These are phyloP conservation scores for Rhinella marina DNA, from an alignment of 2,797 vertebrate genomes.

Conservation along the genomic window DNA sequence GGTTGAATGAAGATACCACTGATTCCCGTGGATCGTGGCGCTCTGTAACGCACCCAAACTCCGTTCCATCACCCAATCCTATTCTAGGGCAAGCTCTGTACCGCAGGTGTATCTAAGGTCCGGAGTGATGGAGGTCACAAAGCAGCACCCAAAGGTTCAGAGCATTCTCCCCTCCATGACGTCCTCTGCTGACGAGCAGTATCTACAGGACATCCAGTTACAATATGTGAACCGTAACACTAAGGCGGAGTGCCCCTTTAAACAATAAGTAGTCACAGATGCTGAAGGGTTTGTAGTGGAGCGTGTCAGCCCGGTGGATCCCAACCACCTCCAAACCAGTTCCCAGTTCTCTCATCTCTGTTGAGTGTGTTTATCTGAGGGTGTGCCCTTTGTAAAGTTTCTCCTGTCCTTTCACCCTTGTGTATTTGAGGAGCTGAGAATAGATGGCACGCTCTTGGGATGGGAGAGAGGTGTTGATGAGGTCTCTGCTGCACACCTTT, in stretches of 20 bases:
- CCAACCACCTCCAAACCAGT: no score
- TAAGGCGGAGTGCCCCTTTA: not conserved
- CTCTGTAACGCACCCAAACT: no score
- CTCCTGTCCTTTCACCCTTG: not conserved
- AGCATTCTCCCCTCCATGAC: no score
- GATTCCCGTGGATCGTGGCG: no score
- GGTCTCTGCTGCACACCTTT: conserved; percentile 7
- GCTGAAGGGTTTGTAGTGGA: no score
- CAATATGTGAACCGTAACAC: not conserved
- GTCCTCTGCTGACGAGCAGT: no score
- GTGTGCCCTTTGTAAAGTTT: not conserved
- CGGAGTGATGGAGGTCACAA: no score
- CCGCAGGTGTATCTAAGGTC: no score
- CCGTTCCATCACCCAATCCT: no score
- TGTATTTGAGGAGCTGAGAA: not conserved
- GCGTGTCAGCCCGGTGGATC: no score
- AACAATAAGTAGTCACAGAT: not conserved
- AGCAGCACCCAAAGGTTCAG: not conserved
- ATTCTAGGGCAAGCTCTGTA: no score
- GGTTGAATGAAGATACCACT: no score
- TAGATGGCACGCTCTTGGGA: conserved; percentile 37
- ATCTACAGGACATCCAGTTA: not conserved
- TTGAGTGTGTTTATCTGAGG: not conserved
- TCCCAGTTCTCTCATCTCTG: not conserved
- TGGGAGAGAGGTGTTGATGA: conserved; percentile 8